Conservation (phyloP, 2,113 vertebrate species). For the Arizona elegans region DNA sequence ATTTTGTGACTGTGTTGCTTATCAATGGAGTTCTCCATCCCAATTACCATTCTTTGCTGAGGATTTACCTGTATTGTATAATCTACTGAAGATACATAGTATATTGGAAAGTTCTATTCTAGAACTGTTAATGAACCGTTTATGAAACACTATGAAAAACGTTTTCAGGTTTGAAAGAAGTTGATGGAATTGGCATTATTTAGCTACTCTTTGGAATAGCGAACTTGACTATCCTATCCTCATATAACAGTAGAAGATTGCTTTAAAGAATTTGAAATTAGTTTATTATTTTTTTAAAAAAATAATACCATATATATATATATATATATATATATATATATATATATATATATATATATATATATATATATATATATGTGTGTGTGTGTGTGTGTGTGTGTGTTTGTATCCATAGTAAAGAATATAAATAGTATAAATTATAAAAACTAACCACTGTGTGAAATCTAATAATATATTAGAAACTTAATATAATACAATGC, state of each 20-base stretch:
- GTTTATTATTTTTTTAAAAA: not conserved
- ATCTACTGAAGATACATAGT: not conserved
- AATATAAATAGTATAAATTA: not conserved
- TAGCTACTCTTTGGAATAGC: not conserved
- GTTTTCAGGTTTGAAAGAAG: not conserved
- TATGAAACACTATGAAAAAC: not conserved
- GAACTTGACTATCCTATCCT: not conserved
- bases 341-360: too few species aligned
- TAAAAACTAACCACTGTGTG: not conserved
- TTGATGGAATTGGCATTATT: not conserved
- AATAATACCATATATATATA: not conserved
- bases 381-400: too few species aligned
- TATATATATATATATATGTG: too few species aligned
- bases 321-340: too few species aligned
- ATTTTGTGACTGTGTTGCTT: not conserved
- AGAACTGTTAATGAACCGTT: not conserved
- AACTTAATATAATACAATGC: not conserved
- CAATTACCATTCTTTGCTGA: not conserved
- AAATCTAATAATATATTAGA: not conserved
- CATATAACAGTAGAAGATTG: not conserved
- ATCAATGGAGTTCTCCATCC: not conserved
- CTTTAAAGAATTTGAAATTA: not conserved
- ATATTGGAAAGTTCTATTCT: not conserved
- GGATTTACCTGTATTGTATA: not conserved
- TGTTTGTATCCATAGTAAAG: not conserved